Evolutionary conservation across 35 echinoderm and acorn worm genomes (phyloP).

Genomic region (Heliocidaris erythrogramma): DNA sequence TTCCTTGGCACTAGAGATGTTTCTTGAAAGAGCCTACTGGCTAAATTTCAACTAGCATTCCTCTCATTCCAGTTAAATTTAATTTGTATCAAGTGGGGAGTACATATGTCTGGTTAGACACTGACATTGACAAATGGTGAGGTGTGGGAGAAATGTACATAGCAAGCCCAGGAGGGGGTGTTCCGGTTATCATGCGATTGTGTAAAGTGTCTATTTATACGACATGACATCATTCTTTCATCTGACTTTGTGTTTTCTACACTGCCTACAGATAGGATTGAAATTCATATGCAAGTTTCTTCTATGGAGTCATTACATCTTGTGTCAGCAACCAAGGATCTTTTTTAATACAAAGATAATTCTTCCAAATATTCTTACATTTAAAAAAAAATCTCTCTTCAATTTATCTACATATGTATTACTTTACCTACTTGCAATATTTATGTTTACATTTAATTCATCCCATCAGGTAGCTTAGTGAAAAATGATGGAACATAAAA

Average conservation of each 20-base stretch:
- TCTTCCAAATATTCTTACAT: too few relatives aligned
- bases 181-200: neutral
- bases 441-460: neutral
- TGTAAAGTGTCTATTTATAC: neutral
- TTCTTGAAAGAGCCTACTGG: neutral
- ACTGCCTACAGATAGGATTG: neutral
- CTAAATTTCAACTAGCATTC: neutral
- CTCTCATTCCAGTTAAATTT: slow-evolving; percentile 16
- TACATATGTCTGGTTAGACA: neutral
- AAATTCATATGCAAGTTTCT: too few relatives aligned
- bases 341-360: too few relatives aligned
- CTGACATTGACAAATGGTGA: neutral
- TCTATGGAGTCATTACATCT: too few relatives aligned
- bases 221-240: neutral
- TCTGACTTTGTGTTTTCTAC: neutral
- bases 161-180: neutral
- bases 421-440: too few relatives aligned
- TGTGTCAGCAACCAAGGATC: too few relatives aligned
- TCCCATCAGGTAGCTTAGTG: too few relatives aligned
- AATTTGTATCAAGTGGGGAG: slow-evolving; percentile 1
- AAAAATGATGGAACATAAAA: too few relatives aligned
- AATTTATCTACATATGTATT: too few relatives aligned
- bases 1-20: neutral
- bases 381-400: too few relatives aligned
- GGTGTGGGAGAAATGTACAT: slow-evolving; percentile 2